phyloP scores from a whole-genome alignment of 2,888 invertebrate species.

The Unio pictorum region DNA sequence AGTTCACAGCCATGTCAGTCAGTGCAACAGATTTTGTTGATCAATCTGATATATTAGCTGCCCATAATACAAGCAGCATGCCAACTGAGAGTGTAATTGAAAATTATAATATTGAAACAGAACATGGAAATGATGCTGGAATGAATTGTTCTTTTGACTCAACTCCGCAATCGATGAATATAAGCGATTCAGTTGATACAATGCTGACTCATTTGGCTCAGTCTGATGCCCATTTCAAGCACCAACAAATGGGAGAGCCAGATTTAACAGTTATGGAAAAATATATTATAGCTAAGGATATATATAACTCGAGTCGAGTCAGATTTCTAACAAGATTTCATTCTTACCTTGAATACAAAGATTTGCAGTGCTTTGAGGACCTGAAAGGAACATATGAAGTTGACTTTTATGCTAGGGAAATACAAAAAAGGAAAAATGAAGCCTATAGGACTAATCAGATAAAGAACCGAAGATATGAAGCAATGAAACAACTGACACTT shows the following conservation, averaged over 20 bases:
- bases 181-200: too few species aligned
- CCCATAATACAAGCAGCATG: too few species aligned
- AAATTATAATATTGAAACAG: too few species aligned
- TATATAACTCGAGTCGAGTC: slow-evolving; percentile 79
- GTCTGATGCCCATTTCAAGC: slow-evolving; percentile 82
- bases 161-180: too few species aligned
- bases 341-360: slow-evolving; percentile 78
- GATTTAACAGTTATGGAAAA: slow-evolving; percentile 83
- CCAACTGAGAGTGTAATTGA: too few species aligned
- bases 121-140: too few species aligned
- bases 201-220: slow-evolving; percentile 79
- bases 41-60: too few species aligned
- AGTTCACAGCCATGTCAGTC: too few species aligned
- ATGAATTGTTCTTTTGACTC: too few species aligned
- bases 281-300: slow-evolving; percentile 78
- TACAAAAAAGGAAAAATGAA: slow-evolving; percentile 44
- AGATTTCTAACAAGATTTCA: slow-evolving; percentile 86
- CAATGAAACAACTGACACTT: slow-evolving; percentile 81
- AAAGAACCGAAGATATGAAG: slow-evolving; percentile 87
- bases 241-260: slow-evolving; percentile 85
- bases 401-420: slow-evolving; percentile 78
- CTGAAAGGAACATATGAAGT: slow-evolving; percentile 76
- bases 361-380: slow-evolving; percentile 81
- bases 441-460: slow-evolving; percentile 43
- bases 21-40: too few species aligned